Evolutionary conservation across 1,140 invertebrate genomes (phyloP).

Genomic region (Saxidomus purpurata): DNA sequence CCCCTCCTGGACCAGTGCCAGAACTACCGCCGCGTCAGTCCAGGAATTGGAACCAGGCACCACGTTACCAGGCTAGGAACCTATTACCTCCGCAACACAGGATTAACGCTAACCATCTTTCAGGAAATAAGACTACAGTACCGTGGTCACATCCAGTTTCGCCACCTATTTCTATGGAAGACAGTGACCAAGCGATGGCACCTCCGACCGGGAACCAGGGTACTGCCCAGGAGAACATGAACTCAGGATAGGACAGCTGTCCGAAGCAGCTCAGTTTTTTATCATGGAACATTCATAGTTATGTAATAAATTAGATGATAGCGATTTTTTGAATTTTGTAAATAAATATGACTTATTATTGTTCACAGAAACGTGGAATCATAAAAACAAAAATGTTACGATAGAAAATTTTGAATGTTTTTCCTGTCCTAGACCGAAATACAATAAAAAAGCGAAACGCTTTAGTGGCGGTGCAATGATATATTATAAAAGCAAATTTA

Average conservation of each 20-base stretch:
- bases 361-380: slow-evolving; percentile 51
- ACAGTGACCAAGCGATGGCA: background rate
- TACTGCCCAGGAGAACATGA: background rate
- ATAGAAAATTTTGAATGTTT: slow-evolving; percentile 27
- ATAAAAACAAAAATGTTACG: background rate
- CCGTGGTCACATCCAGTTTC: background rate
- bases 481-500: background rate
- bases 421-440: slow-evolving; percentile 53
- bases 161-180: background rate
- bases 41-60: background rate
- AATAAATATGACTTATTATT: slow-evolving; percentile 33
- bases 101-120: background rate
- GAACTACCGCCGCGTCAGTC: background rate
- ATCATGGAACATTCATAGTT: slow-evolving; percentile 46
- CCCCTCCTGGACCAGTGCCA: background rate
- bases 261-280: slow-evolving; percentile 27
- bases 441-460: slow-evolving; percentile 22
- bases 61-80: too few species aligned
- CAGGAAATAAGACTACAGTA: too few species aligned
- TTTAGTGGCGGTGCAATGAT: background rate
- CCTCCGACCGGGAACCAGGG: too few species aligned
- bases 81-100: background rate
- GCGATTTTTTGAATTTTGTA: slow-evolving; percentile 42
- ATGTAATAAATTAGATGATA: slow-evolving; percentile 25
- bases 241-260: background rate